Evolutionary conservation across 2,797 vertebrate species (phyloP).

Genomic region (Lithobates sylvaticus): DNA sequence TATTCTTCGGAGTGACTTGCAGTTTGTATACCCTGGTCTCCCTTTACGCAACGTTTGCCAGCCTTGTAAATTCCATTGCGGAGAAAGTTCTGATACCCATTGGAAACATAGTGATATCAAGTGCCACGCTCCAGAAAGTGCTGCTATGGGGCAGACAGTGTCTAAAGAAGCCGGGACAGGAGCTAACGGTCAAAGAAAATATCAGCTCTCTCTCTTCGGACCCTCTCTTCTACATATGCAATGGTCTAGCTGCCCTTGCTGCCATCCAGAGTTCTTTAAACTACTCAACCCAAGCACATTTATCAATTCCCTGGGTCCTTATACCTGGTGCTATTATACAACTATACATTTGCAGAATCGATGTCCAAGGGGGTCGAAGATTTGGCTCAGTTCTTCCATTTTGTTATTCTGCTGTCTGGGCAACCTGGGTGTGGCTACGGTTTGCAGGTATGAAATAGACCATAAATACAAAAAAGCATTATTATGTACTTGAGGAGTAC

Average conservation of each 20-base stretch:
- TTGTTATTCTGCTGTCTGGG: slow-evolving; percentile 84
- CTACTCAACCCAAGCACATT: slow-evolving; percentile 71
- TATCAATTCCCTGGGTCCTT: slow-evolving; percentile 84
- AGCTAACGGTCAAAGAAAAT: slow-evolving; percentile 4
- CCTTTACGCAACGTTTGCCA: slow-evolving; percentile 83
- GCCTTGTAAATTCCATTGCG: slow-evolving; percentile 87
- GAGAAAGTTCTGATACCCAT: slow-evolving; percentile 86
- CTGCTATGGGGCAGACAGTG: slow-evolving; percentile 57
- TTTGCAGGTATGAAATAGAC: slow-evolving; percentile 79
- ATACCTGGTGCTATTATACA: slow-evolving; percentile 84
- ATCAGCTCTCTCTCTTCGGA: slow-evolving; percentile 74
- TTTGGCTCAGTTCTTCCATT: slow-evolving; percentile 84
- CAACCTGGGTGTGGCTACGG: slow-evolving; percentile 86
- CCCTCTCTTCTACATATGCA: slow-evolving; percentile 84
- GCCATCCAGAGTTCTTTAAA: slow-evolving; percentile 72
- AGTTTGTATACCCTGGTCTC: slow-evolving; percentile 78
- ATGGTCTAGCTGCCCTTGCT: slow-evolving; percentile 84
- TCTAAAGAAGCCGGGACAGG: slow-evolving; percentile 55
- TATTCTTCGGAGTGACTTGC: slow-evolving; percentile 83
- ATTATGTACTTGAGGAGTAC: too few species aligned
- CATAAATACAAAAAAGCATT: too few species aligned
- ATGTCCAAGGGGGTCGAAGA: slow-evolving; percentile 75
- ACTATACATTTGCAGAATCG: slow-evolving; percentile 81
- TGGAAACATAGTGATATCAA: slow-evolving; percentile 79
- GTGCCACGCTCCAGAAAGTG: slow-evolving; percentile 68